phyloP scores from a whole-genome alignment of 2,113 vertebrate genomes.

The Dromas ardeola region DNA sequence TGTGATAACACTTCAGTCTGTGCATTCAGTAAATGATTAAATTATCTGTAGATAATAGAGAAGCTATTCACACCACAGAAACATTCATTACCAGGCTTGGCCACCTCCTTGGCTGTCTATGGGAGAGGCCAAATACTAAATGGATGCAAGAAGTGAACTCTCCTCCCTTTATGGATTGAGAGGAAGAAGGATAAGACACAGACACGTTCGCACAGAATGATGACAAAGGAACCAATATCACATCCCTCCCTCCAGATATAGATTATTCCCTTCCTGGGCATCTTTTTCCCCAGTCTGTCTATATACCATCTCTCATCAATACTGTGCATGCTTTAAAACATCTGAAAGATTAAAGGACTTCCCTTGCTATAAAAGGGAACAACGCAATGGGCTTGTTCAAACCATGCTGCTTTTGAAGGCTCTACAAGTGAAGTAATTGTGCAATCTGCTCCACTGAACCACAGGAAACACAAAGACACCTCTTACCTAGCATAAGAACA shows the following conservation, averaged over 20 bases:
- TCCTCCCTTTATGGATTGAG: neutral
- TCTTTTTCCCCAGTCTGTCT: neutral
- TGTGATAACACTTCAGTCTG: neutral
- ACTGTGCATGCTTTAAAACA: neutral
- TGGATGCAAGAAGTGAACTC: neutral
- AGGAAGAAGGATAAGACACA: fast-evolving
- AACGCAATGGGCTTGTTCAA: neutral
- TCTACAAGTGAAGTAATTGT: neutral
- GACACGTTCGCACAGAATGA: fast-evolving
- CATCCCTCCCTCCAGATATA: neutral
- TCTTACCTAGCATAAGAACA: neutral
- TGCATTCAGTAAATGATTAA: neutral
- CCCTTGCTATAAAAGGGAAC: neutral
- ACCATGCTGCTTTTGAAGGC: neutral
- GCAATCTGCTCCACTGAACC: neutral
- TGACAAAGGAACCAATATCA: neutral
- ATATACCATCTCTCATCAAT: neutral
- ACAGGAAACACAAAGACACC: neutral
- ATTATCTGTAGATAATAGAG: neutral
- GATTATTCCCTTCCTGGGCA: neutral
- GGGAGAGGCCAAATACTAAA: neutral
- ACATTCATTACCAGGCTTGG: neutral
- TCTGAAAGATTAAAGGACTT: neutral
- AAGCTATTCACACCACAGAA: neutral
- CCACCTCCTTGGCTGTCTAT: neutral